phyloP scores from a whole-genome alignment of 2,113 vertebrate species.

The Regulus satrapa region DNA sequence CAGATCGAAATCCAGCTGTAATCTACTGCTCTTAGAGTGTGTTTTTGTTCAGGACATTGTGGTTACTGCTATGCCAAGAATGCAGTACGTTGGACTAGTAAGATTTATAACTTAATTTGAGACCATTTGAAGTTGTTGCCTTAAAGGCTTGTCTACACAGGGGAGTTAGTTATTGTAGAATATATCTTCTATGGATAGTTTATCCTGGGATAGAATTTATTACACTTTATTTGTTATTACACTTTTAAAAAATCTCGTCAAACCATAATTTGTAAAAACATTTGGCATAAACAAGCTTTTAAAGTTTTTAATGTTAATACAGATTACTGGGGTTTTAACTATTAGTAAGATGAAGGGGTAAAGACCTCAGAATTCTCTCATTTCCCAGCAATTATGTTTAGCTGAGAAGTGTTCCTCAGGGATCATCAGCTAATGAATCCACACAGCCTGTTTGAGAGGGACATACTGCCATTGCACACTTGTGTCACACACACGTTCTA shows the following conservation, averaged over 20 bases:
- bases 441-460: neutral
- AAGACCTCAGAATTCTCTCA: neutral
- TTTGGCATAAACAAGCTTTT: neutral
- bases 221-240: too few species aligned
- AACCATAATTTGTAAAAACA: neutral
- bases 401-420: neutral
- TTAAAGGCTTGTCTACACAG: neutral
- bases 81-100: neutral
- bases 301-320: neutral
- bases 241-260: neutral
- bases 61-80: constrained; percentile 41
- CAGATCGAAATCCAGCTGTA: neutral
- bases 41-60: constrained; percentile 20
- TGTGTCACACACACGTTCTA: neutral
- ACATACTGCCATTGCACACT: neutral
- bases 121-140: neutral
- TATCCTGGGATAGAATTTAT: neutral
- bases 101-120: constrained; percentile 50
- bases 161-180: constrained; percentile 10
- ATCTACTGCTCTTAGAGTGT: neutral
- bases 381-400: neutral
- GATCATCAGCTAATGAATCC: neutral
- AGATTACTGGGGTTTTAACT: neutral
- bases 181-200: neutral
- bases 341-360: neutral